Evolutionary conservation across 2,888 invertebrate species (phyloP).

Genomic region (Teinopalpus imperialis): DNA sequence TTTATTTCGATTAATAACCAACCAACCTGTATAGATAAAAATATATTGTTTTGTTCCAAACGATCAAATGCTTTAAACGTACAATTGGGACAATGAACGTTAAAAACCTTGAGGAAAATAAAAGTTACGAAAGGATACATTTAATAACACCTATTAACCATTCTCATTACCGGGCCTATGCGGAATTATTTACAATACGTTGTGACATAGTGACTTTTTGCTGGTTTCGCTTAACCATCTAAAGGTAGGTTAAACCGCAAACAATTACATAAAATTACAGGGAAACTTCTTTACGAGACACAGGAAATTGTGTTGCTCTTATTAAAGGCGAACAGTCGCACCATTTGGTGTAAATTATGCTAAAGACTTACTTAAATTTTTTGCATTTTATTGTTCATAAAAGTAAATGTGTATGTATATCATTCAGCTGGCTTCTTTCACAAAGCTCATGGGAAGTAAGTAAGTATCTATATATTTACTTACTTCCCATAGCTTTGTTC

Average conservation of each 20-base stretch:
- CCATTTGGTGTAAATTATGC: constrained; percentile 19
- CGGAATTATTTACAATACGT: constrained; percentile 51
- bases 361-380: constrained; percentile 1
- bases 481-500: no score
- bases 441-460: no score
- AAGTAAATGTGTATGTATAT: no score
- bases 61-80: constrained; percentile 16
- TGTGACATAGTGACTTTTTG: constrained; percentile 40
- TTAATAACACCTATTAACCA: constrained; percentile 52
- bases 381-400: neutral
- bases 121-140: constrained; percentile 49
- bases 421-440: no score
- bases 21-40: no score
- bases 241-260: constrained; percentile 58
- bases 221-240: constrained; percentile 58
- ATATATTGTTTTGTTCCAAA: neutral
- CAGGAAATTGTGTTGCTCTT: constrained; percentile 47
- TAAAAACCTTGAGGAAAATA: constrained; percentile 47
- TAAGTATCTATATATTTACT: no score
- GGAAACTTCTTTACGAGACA: constrained; percentile 44
- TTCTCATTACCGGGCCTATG: constrained; percentile 48
- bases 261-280: constrained; percentile 54
- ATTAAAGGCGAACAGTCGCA: constrained; percentile 37
- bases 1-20: no score
- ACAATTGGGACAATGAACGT: constrained; percentile 47